phyloP scores from a whole-genome alignment of 2,888 invertebrate genomes.

The Cephalotes varians region DNA sequence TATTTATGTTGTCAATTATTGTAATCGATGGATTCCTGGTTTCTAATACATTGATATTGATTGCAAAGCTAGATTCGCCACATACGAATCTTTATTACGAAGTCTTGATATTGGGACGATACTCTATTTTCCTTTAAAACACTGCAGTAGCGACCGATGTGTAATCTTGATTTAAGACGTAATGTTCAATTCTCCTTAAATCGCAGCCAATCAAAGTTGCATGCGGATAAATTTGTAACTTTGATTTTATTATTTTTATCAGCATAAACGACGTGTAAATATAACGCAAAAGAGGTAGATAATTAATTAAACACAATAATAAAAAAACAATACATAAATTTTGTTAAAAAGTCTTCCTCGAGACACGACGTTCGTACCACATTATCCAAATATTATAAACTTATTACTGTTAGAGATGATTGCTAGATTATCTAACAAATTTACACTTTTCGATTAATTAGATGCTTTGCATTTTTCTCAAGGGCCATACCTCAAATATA shows the following conservation, averaged over 20 bases:
- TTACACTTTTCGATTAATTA: conserved; percentile 69
- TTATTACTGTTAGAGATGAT: conserved; percentile 50
- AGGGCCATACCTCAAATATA: too few relatives aligned
- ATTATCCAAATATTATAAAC: neutral
- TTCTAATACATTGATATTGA: conserved; percentile 69
- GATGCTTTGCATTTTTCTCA: neutral
- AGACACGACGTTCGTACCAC: neutral
- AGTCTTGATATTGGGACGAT: conserved; percentile 71
- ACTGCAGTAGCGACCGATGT: conserved; percentile 58
- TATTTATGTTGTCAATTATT: conserved; percentile 48
- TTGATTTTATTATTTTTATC: neutral
- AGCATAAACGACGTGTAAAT: neutral
- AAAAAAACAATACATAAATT: neutral
- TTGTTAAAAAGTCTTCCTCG: neutral
- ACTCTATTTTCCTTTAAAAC: conserved; percentile 75
- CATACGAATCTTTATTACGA: conserved; percentile 66
- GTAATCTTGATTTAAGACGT: conserved; percentile 55
- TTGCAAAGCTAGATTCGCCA: conserved; percentile 66
- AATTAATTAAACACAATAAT: neutral
- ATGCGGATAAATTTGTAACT: conserved; percentile 33
- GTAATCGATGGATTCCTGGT: conserved; percentile 55
- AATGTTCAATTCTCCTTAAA: conserved; percentile 50
- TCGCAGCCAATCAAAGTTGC: conserved; percentile 53
- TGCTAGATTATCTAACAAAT: conserved; percentile 70
- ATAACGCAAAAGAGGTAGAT: neutral